Conservation (phyloP, 2,888 invertebrate genomes). For the Alentia gelatinosa region DNA sequence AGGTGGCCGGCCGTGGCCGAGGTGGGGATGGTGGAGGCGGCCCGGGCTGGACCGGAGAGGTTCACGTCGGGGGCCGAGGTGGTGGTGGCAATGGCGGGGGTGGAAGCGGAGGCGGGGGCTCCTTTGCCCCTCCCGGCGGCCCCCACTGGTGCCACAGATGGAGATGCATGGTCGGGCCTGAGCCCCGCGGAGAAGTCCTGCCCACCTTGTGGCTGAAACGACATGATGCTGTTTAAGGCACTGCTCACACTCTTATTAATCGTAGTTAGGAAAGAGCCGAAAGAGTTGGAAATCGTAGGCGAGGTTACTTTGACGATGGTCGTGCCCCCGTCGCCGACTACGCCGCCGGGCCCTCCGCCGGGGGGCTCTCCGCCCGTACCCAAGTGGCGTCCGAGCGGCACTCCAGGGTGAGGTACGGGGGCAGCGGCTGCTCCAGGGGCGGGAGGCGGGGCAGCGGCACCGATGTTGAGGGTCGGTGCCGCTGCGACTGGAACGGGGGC, state of each 20-base stretch:
- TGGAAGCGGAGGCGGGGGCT: slow-evolving; percentile 71
- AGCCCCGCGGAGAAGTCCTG: slow-evolving; percentile 71
- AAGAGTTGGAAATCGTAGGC: slow-evolving; percentile 60
- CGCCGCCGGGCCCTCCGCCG: not conserved
- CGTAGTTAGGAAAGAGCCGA: slow-evolving; percentile 63
- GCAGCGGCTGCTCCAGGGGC: not conserved
- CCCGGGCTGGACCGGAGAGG: slow-evolving; percentile 66
- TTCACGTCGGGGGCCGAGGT: slow-evolving; percentile 75
- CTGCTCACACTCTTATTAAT: slow-evolving; percentile 67
- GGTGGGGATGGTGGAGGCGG: slow-evolving; percentile 67
- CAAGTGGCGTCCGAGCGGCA: not conserved
- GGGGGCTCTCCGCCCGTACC: not conserved
- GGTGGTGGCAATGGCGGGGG: slow-evolving; percentile 54
- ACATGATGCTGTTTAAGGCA: slow-evolving; percentile 65
- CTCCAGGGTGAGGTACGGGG: not conserved
- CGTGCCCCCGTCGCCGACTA: slow-evolving; percentile 9
- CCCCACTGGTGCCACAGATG: slow-evolving; percentile 62
- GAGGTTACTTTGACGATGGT: slow-evolving; percentile 64
- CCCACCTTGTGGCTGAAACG: slow-evolving; percentile 57
- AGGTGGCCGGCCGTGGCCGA: slow-evolving; percentile 13
- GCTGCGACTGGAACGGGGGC: not conserved
- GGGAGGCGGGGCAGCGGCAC: not conserved
- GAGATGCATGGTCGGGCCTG: slow-evolving; percentile 74
- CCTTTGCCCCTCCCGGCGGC: slow-evolving; percentile 53
- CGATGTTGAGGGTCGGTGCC: not conserved